These are phyloP conservation scores for Etheostoma nigrum DNA, from an alignment of 2,797 vertebrate genomes.

Conservation along the genomic window DNA sequence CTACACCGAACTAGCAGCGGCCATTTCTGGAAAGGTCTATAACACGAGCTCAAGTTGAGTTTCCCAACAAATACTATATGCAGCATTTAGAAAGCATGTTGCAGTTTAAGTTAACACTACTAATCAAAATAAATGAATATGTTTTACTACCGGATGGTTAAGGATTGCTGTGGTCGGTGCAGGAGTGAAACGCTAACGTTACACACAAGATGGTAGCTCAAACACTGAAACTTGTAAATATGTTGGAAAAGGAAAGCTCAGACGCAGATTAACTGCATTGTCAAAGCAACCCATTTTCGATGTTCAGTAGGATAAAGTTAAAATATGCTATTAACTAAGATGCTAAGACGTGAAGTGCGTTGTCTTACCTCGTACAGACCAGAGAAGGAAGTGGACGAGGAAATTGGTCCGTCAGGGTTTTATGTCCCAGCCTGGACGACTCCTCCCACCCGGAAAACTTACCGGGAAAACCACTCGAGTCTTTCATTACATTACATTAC, in stretches of 20 bases:
- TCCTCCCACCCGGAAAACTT: slow-evolving; percentile 39
- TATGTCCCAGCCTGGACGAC: slow-evolving; percentile 43
- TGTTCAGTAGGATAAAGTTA: rapidly evolving
- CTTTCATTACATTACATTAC: too few species aligned
- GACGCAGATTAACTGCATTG: rapidly evolving
- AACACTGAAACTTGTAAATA: rapidly evolving
- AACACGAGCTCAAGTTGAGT: rapidly evolving
- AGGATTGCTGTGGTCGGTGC: slow-evolving; percentile 46
- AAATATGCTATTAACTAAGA: rapidly evolving
- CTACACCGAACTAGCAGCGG: rapidly evolving
- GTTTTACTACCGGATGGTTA: slow-evolving; percentile 46
- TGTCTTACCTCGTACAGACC: neutral
- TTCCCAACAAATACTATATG: neutral
- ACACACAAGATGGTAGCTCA: too few species aligned
- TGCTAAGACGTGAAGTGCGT: rapidly evolving
- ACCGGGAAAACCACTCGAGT: neutral
- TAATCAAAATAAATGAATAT: rapidly evolving
- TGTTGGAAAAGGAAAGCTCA: rapidly evolving
- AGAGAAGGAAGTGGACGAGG: slow-evolving; percentile 38
- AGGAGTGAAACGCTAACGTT: neutral
- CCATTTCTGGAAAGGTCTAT: rapidly evolving
- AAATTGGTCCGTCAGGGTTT: neutral
- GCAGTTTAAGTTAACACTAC: rapidly evolving
- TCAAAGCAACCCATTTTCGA: rapidly evolving
- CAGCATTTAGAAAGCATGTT: rapidly evolving